Evolutionary conservation across 2,113 vertebrate genomes (phyloP), one percentile per base, ranked within the genome.

Genomic region (Oryzias javanicus): DNA sequence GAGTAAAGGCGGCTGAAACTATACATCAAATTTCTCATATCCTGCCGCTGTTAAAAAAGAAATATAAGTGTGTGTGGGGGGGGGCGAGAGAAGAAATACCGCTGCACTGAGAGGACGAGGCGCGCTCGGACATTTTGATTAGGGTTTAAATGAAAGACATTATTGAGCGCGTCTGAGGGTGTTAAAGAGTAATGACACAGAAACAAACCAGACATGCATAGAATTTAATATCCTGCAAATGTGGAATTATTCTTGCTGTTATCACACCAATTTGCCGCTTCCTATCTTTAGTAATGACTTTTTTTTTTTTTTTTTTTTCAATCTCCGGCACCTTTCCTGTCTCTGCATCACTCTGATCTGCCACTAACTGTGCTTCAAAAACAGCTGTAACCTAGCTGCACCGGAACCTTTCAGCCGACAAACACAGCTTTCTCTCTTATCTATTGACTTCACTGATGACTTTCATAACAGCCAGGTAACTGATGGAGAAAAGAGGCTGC

Each of bases 131-230:
- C 53, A 48, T 51, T 60, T 59, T 81, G 74, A 81, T 74, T 67
- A 72, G 35, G 20, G 41, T 65, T 78, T 73, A 69, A 83, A 81
- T 83, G 72, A 77, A 76, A 75, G 69, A 73, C 71, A 75, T 72
- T 56, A 75, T 25, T 6, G 49, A 60, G 62, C 50, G 59, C 5
- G 49, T 78, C 63, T 64, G 68, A 60, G 55, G 55, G 40, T 52
- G 78, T 73, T 65, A 17, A 55, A 61, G 63, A 75, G 41, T 60
- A 68, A 78, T 63, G 72, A 79, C 56, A 67, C 0, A 54, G 63
- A 58, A 46, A 63, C 49, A 51, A 75, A 74, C 44, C 56, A 66
- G 55, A 56, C 56, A 42, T 41, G 44, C 47, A 48, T 40, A 46
- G 19, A 58, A 56, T 69, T 78, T 78, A 76, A 80, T 70, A 70